Evolutionary conservation across 2,888 invertebrate genomes (phyloP), one percentile per base, ranked within the genome.

Genomic region (Troilus luridus): DNA sequence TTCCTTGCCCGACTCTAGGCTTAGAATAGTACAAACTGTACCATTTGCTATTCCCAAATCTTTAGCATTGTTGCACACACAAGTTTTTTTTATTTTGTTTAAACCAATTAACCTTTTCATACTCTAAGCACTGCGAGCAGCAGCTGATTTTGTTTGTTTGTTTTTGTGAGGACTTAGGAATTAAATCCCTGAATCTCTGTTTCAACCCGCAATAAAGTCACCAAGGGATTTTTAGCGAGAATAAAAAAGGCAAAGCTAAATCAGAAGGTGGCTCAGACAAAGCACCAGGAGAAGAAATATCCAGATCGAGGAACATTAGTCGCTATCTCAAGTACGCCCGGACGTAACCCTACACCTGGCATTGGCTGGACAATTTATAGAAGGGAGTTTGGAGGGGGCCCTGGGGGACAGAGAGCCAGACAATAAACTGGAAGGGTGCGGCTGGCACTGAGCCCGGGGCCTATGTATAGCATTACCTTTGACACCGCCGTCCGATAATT

Each of bases 291-390:
- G 27, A 41, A 19, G 14, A 77, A 77, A 77, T 17, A 77, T 17
- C 17, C 27, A 41, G 72, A 77, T 41, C 8, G 27, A 41, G 0
- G 27, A 17, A 77, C 72, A 77, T 77, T 77, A 77, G 41, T 77
- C 19, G 17, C 72, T 77, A 77, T 77, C 72, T 77, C 41, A 77
- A 77, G 72, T 77, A 77, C 17, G 21, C 72, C 72, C 5, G 17
- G 19, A 19, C 1, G 72, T 77, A 77, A 77, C 41, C 27, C 72
- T 77, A 77, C 7, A 77, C 72, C 72, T 14, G 17, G 41, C 72
- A 77, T 77, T 77, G 41, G 56, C 85, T 11, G 85, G 56, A 85
- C 56, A 85, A 54, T 85, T 56, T 85, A 85, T 85, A 85, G 85
- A 85, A 19, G 14, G 85, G 41, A 41, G 41, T 41, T 41, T 41